Evolutionary conservation across 2,113 vertebrate species (phyloP).

Genomic region (Bubalus kerabau): DNA sequence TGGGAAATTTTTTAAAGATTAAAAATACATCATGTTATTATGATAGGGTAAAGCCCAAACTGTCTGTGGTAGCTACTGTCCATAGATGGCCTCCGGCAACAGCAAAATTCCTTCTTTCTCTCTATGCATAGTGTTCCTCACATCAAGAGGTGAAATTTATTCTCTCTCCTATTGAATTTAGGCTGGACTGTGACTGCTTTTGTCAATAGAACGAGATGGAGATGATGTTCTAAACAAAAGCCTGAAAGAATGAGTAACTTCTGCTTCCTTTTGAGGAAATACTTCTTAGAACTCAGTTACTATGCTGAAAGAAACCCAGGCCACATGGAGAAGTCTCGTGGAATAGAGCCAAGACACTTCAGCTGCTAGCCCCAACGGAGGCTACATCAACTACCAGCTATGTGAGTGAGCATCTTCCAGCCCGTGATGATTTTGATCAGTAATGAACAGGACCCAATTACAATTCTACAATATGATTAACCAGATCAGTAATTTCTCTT

Average conservation of each 20-base stretch:
- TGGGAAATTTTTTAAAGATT: not conserved
- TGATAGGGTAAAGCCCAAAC: not conserved
- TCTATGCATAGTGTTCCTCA: not conserved
- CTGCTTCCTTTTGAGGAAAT: not conserved
- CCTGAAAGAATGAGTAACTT: not conserved
- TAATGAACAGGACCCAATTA: not conserved
- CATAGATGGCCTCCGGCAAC: not conserved
- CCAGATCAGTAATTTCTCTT: not conserved
- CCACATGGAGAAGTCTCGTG: not conserved
- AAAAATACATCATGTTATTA: not conserved
- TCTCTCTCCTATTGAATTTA: not conserved
- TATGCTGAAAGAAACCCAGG: not conserved
- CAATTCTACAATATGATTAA: not conserved
- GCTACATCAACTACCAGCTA: not conserved
- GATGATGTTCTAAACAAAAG: not conserved
- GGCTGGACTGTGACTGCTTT: not conserved
- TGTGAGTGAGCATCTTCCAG: not conserved
- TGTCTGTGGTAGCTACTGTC: not conserved
- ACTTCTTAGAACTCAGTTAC: not conserved
- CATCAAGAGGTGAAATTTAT: not conserved
- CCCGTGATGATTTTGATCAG: not conserved
- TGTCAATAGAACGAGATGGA: not conserved
- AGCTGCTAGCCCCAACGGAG: not conserved
- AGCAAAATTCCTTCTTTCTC: not conserved
- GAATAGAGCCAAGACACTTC: not conserved